A percentile compares a stretch with the other conserved stretches of the same genome.
phyloP scores from a whole-genome alignment of 2,113 vertebrate genomes.

The Gavialis gangeticus region DNA sequence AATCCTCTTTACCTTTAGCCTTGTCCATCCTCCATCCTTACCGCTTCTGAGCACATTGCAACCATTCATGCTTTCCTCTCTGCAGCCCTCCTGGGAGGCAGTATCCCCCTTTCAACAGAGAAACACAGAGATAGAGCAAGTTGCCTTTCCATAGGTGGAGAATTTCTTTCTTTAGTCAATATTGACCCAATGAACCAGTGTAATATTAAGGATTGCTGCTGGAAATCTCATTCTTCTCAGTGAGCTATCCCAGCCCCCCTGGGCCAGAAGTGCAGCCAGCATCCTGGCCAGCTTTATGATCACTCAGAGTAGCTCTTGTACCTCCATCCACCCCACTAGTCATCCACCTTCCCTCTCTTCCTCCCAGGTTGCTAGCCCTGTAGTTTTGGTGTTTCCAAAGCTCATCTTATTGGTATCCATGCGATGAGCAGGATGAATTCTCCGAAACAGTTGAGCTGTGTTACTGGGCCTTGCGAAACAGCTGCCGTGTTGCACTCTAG shows the following conservation, averaged over 20 bases:
- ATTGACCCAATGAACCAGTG: not conserved
- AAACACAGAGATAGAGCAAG: not conserved
- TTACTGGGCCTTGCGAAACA: not conserved
- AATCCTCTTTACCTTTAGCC: slow-evolving; percentile 20
- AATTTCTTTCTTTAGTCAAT: not conserved
- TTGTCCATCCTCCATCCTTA: not conserved
- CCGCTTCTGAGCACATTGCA: not conserved
- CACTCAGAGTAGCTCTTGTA: not conserved
- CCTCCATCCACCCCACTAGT: not conserved
- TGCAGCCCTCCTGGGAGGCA: not conserved
- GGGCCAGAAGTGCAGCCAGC: not conserved
- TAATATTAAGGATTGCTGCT: too few relatives aligned
- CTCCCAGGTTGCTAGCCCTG: not conserved
- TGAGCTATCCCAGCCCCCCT: not conserved
- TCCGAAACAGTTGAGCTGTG: not conserved
- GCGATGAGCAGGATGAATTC: slow-evolving; percentile 29
- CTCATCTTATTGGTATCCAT: slow-evolving; percentile 39
- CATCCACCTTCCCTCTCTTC: slow-evolving; percentile 41
- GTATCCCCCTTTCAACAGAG: not conserved
- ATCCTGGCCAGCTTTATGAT: not conserved
- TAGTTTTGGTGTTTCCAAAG: slow-evolving; percentile 24
- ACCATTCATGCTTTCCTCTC: not conserved
- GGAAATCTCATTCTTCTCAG: too few relatives aligned
- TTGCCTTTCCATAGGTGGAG: not conserved
- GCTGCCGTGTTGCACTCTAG: not conserved